Evolutionary conservation across 2,888 invertebrate species (phyloP).

Genomic region (Harpagoxenus sublaevis): DNA sequence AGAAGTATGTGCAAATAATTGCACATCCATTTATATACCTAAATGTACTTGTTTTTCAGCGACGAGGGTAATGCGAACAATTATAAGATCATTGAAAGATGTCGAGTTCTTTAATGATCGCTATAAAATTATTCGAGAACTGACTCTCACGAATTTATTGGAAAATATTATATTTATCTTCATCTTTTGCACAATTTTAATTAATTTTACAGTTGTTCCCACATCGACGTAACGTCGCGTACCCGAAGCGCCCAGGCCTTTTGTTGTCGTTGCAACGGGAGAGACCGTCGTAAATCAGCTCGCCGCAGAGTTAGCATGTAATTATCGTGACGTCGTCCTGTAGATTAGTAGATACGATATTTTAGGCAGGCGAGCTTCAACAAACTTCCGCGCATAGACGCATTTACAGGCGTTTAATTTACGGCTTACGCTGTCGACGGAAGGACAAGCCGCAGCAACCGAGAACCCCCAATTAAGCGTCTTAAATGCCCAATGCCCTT

Average conservation of each 20-base stretch:
- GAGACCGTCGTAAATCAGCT: conserved; percentile 17
- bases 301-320: not conserved
- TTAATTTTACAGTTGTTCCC: conserved; percentile 1
- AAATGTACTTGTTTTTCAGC: not conserved
- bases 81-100: not conserved
- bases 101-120: not conserved
- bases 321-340: conserved; percentile 29
- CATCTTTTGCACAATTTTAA: not conserved
- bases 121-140: not conserved
- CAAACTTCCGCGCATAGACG: conserved; percentile 12
- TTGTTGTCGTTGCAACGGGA: not conserved
- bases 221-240: not conserved
- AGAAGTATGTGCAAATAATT: conserved; percentile 16
- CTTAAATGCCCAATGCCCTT: conserved; percentile 73
- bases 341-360: conserved; percentile 22
- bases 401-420: conserved; percentile 3
- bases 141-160: not conserved
- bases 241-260: not conserved
- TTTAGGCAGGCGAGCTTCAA: conserved; percentile 29
- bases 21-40: not conserved
- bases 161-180: not conserved
- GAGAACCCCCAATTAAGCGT: not conserved
- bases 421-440: not conserved
- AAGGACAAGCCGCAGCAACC: not conserved
- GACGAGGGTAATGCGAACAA: not conserved